Evolutionary conservation across 2,113 vertebrate species (phyloP).

Genomic region (Regulus satrapa): DNA sequence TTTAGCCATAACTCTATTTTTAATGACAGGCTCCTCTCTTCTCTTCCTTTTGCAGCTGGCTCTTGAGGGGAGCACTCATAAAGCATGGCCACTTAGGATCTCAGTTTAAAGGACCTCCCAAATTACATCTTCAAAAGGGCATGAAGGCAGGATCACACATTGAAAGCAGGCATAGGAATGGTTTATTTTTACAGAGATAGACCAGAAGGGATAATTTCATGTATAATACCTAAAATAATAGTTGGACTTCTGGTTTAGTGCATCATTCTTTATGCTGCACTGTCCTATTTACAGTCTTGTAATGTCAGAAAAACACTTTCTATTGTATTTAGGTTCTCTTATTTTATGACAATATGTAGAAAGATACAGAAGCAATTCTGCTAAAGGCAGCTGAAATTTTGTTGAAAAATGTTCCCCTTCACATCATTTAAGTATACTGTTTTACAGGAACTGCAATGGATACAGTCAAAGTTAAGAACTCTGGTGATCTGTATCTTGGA

Average conservation of each 20-base stretch:
- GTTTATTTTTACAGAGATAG: background rate
- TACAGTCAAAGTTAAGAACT: background rate
- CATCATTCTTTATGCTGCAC: background rate
- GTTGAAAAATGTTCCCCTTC: slow-evolving; percentile 17
- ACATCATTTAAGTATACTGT: background rate
- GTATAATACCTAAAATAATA: background rate
- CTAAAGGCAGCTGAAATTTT: slow-evolving; percentile 2
- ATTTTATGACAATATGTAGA: background rate
- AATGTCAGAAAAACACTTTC: background rate
- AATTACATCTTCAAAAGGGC: background rate
- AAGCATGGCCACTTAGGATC: background rate
- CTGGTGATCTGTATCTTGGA: background rate
- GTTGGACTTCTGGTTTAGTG: background rate
- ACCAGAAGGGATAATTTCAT: background rate
- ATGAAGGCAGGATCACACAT: background rate
- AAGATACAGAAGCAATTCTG: background rate
- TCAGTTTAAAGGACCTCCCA: background rate
- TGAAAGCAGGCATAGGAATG: background rate
- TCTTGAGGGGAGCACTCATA: background rate
- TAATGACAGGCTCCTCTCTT: background rate
- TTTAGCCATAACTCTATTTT: background rate
- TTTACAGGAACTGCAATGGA: background rate
- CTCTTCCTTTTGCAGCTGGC: background rate
- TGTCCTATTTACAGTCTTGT: background rate
- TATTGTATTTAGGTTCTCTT: background rate